Base-by-base conservation (phyloP, 1,140 invertebrate genomes). In the Drosophila mauritiana region DNA sequence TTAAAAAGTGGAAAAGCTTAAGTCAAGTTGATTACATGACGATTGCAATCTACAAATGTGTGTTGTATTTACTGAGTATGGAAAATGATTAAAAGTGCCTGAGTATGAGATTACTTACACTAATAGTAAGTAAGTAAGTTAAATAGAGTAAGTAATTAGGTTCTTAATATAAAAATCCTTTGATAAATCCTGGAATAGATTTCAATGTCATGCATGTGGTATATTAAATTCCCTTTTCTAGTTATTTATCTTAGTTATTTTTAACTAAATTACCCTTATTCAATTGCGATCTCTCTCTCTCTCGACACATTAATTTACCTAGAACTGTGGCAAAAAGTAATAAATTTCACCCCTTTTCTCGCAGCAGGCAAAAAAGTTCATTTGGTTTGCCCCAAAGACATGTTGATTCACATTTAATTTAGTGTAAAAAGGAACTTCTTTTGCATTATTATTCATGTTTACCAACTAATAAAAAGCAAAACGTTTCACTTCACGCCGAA, bases 391-490 rank as follows among this genome's bases (percentile, higher is more conserved):
- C 64, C 64, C 46, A 65, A 37, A 65, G 59, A 68, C 46, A 70
- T 57, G 68, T 70, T 57, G 51, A 70, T 70, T 72, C 53, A 40
- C 68, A 72, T 72, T 72, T 72, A 72, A 72, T 72, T 72, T 72
- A 72, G 42, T 70, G 67, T 57, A 70, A 49, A 70, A 57, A 70
- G 17, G 36, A 57, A 72, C 31, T 72, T 70, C 52, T 72, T 72
- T 57, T 72, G 57, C 65, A 72, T 72, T 72, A 72, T 70, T 57
- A 70, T 72, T 70, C 45, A 70, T 75, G 61, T 76, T 75, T 75
- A 67, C 72, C 53, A 76, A 76, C 73, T 76, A 76, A 76, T 76
- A 76, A 76, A 75, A 65, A 57, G 72, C 59, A 76, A 76, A 76
- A 54, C 73, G 73, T 58, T 76, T 76, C 73, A 61, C 73, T 77